phyloP scores from a whole-genome alignment of 2,888 invertebrate species.

The Spisula subtruncata region DNA sequence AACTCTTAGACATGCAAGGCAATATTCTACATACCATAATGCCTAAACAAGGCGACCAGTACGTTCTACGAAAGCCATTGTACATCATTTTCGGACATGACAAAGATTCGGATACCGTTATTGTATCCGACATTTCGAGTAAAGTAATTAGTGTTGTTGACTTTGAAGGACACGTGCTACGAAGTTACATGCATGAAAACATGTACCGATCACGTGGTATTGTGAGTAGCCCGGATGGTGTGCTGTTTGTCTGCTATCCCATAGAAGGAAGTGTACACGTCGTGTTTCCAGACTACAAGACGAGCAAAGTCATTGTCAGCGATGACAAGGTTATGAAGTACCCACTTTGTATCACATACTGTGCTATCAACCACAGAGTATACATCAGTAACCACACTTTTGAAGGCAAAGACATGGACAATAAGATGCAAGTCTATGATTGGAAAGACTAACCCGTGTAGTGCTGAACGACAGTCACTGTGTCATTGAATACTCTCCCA shows the following conservation, averaged over 20 bases:
- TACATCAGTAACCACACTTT: neutral
- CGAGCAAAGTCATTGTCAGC: neutral
- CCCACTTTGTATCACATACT: neutral
- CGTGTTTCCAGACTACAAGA: neutral
- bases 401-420: neutral
- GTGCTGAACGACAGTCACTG: neutral
- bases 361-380: neutral
- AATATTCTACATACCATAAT: neutral
- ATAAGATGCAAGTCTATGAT: neutral
- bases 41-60: neutral
- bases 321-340: neutral
- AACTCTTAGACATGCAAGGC: neutral
- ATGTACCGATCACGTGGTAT: neutral
- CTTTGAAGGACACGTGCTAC: conserved; percentile 6
- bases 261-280: neutral
- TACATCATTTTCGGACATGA: neutral
- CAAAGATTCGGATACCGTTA: neutral
- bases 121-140: neutral
- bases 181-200: neutral
- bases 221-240: neutral
- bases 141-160: neutral
- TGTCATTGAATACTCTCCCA: no score
- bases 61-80: no score
- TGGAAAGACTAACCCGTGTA: neutral
- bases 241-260: neutral